Evolutionary conservation across 2,888 invertebrate species (phyloP).

Genomic region (Baccha elongata): DNA sequence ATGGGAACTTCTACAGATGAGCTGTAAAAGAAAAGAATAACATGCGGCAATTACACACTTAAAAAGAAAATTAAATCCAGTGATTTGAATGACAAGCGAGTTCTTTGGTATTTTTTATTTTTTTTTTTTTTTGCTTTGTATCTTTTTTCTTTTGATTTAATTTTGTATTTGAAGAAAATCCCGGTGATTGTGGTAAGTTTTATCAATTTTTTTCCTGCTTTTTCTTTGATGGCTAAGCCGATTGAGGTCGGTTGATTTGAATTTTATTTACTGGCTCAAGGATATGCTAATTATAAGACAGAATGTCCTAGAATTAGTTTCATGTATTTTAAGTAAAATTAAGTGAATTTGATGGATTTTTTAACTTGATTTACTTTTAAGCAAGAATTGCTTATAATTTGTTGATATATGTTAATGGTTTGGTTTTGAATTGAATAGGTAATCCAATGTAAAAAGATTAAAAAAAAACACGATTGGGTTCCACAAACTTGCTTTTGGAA

Average conservation of each 20-base stretch:
- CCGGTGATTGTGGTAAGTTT: slow-evolving; percentile 64
- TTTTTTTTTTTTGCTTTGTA: slow-evolving; percentile 17
- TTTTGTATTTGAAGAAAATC: slow-evolving; percentile 42
- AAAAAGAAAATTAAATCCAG: slow-evolving; percentile 61
- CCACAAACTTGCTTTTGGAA: too few species aligned
- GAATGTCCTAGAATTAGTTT: slow-evolving; percentile 46
- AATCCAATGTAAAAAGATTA: too few species aligned
- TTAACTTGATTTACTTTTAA: slow-evolving; percentile 17
- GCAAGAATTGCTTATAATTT: neutral
- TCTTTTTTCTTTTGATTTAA: slow-evolving; percentile 24
- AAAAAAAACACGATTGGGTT: too few species aligned
- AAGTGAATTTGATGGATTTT: slow-evolving; percentile 30
- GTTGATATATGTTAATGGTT: neutral
- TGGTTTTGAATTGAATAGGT: neutral
- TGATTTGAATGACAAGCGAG: slow-evolving; percentile 11
- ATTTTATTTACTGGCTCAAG: slow-evolving; percentile 46
- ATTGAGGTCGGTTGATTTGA: slow-evolving; percentile 72
- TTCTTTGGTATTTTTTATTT: slow-evolving; percentile 42
- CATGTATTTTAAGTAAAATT: slow-evolving; percentile 23
- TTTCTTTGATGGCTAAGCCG: slow-evolving; percentile 68
- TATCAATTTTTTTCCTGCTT: slow-evolving; percentile 46
- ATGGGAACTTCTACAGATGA: slow-evolving; percentile 69
- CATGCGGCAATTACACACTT: slow-evolving; percentile 67
- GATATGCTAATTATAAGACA: slow-evolving; percentile 61
- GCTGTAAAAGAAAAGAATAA: slow-evolving; percentile 71